Base-by-base conservation (phyloP, 2,113 vertebrate species). In the Tetraodon nigroviridis region DNA sequence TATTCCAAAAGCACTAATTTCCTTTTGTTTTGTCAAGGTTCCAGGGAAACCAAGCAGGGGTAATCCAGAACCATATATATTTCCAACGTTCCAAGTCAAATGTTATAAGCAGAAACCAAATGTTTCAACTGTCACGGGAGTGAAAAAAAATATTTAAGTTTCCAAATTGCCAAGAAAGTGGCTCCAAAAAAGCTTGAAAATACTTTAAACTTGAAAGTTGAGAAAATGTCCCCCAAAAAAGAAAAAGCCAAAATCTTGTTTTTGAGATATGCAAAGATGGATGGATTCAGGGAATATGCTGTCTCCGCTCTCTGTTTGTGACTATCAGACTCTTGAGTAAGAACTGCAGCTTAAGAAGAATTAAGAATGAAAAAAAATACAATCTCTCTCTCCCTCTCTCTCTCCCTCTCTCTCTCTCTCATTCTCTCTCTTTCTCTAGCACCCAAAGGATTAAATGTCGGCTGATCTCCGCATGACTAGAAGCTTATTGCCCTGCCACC, bases 381-480 rank as follows among this genome's bases (percentile, higher is more conserved):
- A 12, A 61, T 41, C 58, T 27, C 64, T 45, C 55, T 58, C 63
- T 51, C 42, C 22, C 55, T 50, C 29, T 50, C 24, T 71, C 58
- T 52, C 64, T 56, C 37, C 14, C 49, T 61, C 18, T 44, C 46
- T 53, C 64, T 54, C 40, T n/a, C 49, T 61, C 18, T 40, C 60
- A 21, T 29, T 22, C 64, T 44, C 55, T 32, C 69, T 41, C 58
- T 41, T 60, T 51, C 54, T 60, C 54, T 49, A 68, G 57, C 74
- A 51, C 50, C 62, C 44, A 42, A 44, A 61, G 64, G 84, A 90
- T 90, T 89, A 85, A 76, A 79, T 59, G 62, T 58, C 71, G 60
- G 81, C 84, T 89, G 84, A 90, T 89, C 87, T 55, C 82, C 88
- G 86, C 86, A 89, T 88, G 89, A 90, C 86, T 76, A 41, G 54